Percentiles rank a stretch among this genome's conserved stretches.
These are phyloP conservation scores for Lampris incognitus DNA, from an alignment of 2,113 vertebrate genomes.

Conservation along the genomic window DNA sequence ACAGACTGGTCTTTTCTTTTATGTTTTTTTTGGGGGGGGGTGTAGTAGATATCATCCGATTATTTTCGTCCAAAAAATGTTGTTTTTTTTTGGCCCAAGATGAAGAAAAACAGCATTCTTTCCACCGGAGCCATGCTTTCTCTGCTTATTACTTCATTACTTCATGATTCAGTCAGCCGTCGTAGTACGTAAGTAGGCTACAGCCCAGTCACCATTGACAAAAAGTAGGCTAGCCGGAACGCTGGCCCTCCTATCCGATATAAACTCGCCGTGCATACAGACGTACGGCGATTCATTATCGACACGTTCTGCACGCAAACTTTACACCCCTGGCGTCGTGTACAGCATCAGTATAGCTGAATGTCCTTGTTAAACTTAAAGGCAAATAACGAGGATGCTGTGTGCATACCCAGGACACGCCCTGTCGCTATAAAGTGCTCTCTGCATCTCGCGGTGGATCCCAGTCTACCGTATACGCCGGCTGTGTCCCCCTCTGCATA, in stretches of 20 bases:
- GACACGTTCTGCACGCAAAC: too few relatives aligned
- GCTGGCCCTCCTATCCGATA: too few relatives aligned
- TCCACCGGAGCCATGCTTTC: background rate
- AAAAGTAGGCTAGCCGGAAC: conserved; percentile 30
- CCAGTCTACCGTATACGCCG: conserved; percentile 39
- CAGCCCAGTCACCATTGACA: conserved; percentile 49
- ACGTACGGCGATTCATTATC: too few relatives aligned
- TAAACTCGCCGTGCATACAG: too few relatives aligned
- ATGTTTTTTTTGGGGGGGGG: too few relatives aligned
- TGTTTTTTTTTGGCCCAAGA: too few relatives aligned
- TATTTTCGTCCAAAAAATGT: too few relatives aligned
- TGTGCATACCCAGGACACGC: conserved; percentile 74
- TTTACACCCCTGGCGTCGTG: too few relatives aligned
- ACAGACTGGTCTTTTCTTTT: too few relatives aligned
- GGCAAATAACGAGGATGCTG: conserved; percentile 64
- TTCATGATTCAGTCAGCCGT: conserved; percentile 41
- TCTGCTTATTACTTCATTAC: conserved; percentile 23
- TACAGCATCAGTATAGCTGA: too few relatives aligned
- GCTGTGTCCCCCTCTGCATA: conserved; percentile 22
- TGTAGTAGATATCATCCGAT: too few relatives aligned
- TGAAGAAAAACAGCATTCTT: background rate
- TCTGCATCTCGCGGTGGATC: conserved; percentile 54
- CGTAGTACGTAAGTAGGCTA: conserved; percentile 4
- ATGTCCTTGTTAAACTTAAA: conserved; percentile 45
- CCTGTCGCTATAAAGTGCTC: conserved; percentile 69